Evolutionary conservation across 2,888 invertebrate genomes (phyloP).

Genomic region (Gymnoscelis rufifasciata): DNA sequence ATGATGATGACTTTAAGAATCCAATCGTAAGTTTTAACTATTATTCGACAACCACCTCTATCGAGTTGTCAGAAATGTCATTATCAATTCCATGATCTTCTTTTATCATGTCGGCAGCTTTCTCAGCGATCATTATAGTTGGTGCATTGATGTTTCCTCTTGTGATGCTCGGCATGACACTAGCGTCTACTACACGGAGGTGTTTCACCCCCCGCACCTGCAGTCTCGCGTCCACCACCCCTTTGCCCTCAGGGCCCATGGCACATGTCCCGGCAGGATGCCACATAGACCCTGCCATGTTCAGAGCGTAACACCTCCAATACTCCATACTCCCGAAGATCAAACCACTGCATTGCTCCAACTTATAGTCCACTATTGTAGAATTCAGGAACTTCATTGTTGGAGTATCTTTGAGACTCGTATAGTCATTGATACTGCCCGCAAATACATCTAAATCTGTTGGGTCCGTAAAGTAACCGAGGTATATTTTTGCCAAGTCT

Average conservation of each 20-base stretch:
- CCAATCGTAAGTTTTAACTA: not conserved
- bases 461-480: constrained; percentile 38
- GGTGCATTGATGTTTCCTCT: constrained; percentile 81
- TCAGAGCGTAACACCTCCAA: constrained; percentile 51
- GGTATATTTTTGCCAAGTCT: constrained; percentile 38
- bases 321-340: constrained; percentile 44
- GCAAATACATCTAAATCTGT: constrained; percentile 34
- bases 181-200: constrained; percentile 81
- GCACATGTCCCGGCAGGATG: constrained; percentile 41
- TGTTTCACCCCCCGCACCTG: constrained; percentile 73
- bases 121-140: constrained; percentile 80
- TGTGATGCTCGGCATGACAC: constrained; percentile 81
- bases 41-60: no score
- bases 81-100: constrained; percentile 22
- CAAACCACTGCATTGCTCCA: constrained; percentile 38
- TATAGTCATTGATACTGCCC: constrained; percentile 32
- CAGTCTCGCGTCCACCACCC: constrained; percentile 37
- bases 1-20: not conserved
- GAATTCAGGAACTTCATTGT: constrained; percentile 31
- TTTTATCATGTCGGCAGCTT: constrained; percentile 79
- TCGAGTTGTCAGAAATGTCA: not conserved
- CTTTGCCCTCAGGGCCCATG: constrained; percentile 35
- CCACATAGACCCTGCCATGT: constrained; percentile 40
- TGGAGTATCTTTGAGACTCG: constrained; percentile 31
- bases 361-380: constrained; percentile 29